Evolutionary conservation across 2,888 invertebrate species (phyloP).

Genomic region (Heliconius ethilla): DNA sequence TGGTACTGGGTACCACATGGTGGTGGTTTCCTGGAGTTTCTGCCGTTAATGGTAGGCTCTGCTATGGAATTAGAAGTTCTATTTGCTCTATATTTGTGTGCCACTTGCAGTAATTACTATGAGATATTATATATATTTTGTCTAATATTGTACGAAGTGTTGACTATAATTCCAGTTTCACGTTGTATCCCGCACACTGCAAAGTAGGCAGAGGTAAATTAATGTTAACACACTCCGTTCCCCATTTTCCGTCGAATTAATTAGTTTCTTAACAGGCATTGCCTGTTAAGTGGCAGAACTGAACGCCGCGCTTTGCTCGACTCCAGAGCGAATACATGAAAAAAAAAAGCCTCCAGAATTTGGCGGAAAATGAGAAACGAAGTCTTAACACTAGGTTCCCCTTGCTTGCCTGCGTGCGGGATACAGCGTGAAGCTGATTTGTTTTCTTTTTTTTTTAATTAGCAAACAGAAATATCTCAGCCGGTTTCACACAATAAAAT

Average conservation of each 20-base stretch:
- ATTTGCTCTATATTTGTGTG: conserved; percentile 37
- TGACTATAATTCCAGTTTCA: background rate
- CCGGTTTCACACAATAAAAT: conserved; percentile 37
- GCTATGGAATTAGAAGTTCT: conserved; percentile 29
- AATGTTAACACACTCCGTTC: no score
- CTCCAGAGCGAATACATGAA: no score
- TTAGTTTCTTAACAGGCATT: no score
- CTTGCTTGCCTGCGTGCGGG: no score
- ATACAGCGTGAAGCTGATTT: no score
- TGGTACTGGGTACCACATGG: conserved; percentile 24
- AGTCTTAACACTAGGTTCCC: no score
- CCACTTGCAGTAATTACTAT: conserved; percentile 8
- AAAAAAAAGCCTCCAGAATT: no score
- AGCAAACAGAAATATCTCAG: background rate
- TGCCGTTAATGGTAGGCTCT: conserved; percentile 38
- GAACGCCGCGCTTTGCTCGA: no score
- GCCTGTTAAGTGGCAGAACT: no score
- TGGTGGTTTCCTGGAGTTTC: conserved; percentile 39
- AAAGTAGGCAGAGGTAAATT: no score
- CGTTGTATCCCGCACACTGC: background rate
- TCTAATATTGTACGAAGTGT: background rate
- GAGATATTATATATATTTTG: background rate
- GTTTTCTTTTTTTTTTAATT: background rate
- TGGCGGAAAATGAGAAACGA: no score
- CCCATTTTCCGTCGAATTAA: no score